phyloP scores from a whole-genome alignment of 2,113 vertebrate genomes.

The Scomber japonicus region DNA sequence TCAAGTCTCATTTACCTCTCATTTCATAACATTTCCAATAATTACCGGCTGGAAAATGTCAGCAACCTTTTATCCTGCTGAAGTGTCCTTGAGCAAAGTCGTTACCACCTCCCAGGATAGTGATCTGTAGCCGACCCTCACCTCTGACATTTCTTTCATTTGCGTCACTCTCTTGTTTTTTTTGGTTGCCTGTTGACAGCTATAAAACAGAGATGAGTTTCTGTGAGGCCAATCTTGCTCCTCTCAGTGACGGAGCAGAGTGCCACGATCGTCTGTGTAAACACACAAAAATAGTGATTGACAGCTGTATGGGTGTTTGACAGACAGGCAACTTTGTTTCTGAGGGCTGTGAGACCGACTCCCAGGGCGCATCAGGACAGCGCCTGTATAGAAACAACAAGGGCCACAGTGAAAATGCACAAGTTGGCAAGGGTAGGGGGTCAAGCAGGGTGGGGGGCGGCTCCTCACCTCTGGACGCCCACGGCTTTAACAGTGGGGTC shows the following conservation, averaged over 20 bases:
- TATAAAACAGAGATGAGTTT: constrained; percentile 10
- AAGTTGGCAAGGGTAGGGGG: constrained; percentile 55
- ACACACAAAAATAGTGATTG: constrained; percentile 73
- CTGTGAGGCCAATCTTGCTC: constrained; percentile 18
- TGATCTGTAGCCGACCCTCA: constrained; percentile 2
- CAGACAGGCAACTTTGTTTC: constrained; percentile 77
- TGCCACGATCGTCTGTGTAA: constrained; percentile 19
- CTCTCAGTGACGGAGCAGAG: constrained; percentile 12
- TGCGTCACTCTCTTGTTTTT: constrained; percentile 4
- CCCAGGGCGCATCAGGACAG: constrained; percentile 69
- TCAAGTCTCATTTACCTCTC: too few species aligned
- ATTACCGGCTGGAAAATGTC: not conserved
- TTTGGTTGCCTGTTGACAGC: constrained; percentile 21
- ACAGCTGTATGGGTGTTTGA: constrained; percentile 78
- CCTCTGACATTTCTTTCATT: constrained; percentile 42
- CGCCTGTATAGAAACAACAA: constrained; percentile 63
- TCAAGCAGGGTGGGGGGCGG: constrained; percentile 24
- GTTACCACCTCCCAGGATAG: not conserved
- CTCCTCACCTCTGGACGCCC: constrained; percentile 62
- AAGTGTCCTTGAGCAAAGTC: constrained; percentile 23
- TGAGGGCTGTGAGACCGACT: constrained; percentile 53
- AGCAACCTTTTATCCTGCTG: not conserved
- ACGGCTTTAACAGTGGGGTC: constrained; percentile 68
- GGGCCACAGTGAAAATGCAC: constrained; percentile 66
- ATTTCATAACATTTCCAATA: not conserved